phyloP scores from a whole-genome alignment of 1,140 invertebrate species.

The Heliconius himera region DNA sequence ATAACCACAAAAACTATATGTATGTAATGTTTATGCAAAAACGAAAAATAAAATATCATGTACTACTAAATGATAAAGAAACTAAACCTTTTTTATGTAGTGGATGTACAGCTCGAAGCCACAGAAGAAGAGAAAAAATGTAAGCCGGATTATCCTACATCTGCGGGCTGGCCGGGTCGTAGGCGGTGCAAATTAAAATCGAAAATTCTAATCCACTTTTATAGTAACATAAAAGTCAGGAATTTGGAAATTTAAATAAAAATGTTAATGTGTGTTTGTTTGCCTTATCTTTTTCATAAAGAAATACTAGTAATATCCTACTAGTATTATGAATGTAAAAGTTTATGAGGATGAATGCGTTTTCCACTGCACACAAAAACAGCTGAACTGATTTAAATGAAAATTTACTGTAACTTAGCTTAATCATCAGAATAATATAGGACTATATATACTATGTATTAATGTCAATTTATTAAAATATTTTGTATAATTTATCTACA shows the following conservation, averaged over 20 bases:
- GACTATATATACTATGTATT: no score
- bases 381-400: no score
- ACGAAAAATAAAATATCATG: not conserved
- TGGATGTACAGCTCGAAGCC: slow-evolving; percentile 14
- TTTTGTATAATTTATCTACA: no score
- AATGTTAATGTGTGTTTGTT: not conserved
- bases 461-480: no score
- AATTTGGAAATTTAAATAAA: not conserved
- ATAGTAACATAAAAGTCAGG: not conserved
- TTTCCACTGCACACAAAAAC: no score
- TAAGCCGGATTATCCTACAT: slow-evolving; percentile 32
- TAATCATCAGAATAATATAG: no score
- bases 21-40: not conserved
- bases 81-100: slow-evolving; percentile 9
- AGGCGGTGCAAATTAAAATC: slow-evolving; percentile 9
- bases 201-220: slow-evolving; percentile 5
- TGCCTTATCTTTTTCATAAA: not conserved
- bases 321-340: no score
- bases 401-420: no score
- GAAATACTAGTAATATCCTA: no score
- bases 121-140: slow-evolving; percentile 35
- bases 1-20: not conserved
- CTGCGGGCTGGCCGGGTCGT: slow-evolving; percentile 7
- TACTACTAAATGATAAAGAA: not conserved
- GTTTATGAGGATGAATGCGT: no score